Base-by-base conservation (phyloP, 2,797 vertebrate species). In the Todus mexicanus region DNA sequence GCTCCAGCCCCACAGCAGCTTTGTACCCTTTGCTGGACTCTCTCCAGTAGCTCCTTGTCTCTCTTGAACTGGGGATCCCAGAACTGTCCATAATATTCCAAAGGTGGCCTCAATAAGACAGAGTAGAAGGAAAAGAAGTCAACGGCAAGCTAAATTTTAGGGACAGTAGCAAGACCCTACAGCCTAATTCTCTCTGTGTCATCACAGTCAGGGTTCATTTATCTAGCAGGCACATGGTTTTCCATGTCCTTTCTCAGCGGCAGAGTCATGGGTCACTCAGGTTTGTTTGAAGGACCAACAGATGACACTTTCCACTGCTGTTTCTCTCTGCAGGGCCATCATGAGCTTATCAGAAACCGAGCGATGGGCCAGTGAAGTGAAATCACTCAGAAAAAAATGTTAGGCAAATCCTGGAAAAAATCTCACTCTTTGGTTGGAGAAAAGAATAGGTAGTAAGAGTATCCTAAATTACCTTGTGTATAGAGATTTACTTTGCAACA, bases 211-310 rank as follows among this genome's bases (percentile, higher is more conserved):
- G n/a, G 18, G 23, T 63, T 66, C 38, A 2, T 16, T 79, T 77
- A 19, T 37, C 23, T 26, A 38, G 5, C 8, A 8, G 12, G 15
- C 3, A 22, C 4, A 0, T 17, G 29, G 7, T 15, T 89, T 88
- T 74, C 53, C 16, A 12, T 19, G 50, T 5, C 47, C 43, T 70
- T 1, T 0, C 3, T 38, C 31, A 33, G 37, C 0, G 0, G 11
- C 35, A 56, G 35, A 54, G 45, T 29, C 57, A 31, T 1, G 2
- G 27, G 27, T n/a, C 23, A 3, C 42, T 63, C 35, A 14, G 3
- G 15, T 70, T 87, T 29, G 4, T 74, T 35, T 37, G 16, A 78
- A 73, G 26, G 18, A 6, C 18, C 47, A 20, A 16, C 4, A 8
- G 6, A 1, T 2, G n/a, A 26, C 1, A 4, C 5, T 71, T 48